Percentiles rank a stretch among this genome's conserved stretches.
phyloP scores from a whole-genome alignment of 2,797 vertebrate species.

The Cichlasoma orientale region DNA sequence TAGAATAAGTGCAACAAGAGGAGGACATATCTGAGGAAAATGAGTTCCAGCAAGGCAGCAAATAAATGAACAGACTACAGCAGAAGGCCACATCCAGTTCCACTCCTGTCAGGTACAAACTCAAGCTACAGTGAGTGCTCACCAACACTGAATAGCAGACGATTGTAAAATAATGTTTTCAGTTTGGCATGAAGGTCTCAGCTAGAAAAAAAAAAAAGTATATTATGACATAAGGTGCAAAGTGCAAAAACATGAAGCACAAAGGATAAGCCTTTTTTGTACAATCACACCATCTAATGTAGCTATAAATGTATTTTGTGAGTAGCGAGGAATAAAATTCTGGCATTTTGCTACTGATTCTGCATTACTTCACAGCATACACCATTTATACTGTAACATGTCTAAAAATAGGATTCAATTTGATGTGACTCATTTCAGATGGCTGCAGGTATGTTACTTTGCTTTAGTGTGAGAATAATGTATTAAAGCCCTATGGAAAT shows the following conservation, averaged over 20 bases:
- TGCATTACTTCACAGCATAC: neutral
- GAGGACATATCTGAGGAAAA: neutral
- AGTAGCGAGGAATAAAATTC: neutral
- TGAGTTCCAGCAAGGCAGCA: neutral
- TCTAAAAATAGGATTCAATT: neutral
- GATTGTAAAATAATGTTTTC: neutral
- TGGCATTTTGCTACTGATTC: neutral
- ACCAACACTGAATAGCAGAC: neutral
- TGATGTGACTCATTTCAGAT: neutral
- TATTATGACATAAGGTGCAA: neutral
- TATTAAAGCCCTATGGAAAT: neutral
- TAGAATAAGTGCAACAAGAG: neutral
- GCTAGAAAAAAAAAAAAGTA: neutral
- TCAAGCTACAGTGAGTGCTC: neutral
- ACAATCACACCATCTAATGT: neutral
- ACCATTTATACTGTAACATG: neutral
- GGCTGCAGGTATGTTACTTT: neutral
- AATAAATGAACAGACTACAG: neutral
- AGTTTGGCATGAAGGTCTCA: neutral
- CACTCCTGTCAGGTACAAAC: neutral
- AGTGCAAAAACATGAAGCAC: neutral
- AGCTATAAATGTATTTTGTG: neutral
- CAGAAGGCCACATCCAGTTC: neutral
- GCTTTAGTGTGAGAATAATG: neutral
- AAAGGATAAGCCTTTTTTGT: neutral